phyloP scores from a whole-genome alignment of 2,888 invertebrate species.

The Caenorhabditis sp. region DNA sequence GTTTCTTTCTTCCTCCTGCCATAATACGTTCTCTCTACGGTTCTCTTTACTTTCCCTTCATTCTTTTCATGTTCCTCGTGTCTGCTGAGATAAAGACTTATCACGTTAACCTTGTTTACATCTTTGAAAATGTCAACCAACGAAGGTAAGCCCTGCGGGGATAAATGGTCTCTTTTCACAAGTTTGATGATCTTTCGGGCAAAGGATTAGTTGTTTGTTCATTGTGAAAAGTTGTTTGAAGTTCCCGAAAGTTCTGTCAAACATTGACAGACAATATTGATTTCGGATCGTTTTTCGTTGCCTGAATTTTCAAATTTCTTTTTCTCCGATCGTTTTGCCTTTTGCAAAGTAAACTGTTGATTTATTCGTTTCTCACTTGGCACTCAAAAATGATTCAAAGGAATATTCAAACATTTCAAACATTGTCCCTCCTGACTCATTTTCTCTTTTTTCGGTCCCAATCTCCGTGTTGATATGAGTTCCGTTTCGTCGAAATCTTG shows the following conservation, averaged over 20 bases:
- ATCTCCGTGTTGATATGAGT: constrained; percentile 19
- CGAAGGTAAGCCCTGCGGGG: not conserved
- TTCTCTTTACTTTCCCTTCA: not conserved
- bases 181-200: not conserved
- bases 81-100: too few species aligned
- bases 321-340: not conserved
- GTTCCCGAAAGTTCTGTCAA: constrained; percentile 17
- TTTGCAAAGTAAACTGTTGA: not conserved
- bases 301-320: not conserved
- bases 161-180: too few species aligned
- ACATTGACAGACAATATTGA: not conserved
- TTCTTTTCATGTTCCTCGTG: not conserved
- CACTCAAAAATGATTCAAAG: not conserved
- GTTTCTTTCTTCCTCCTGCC: constrained; percentile 2
- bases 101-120: too few species aligned
- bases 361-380: not conserved
- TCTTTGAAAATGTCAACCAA: not conserved
- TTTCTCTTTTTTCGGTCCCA: constrained; percentile 2
- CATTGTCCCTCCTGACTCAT: constrained; percentile 1
- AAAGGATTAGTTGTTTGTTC: constrained; percentile 32
- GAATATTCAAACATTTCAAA: not conserved
- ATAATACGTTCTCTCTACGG: constrained; percentile 34
- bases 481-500: constrained; percentile 27
- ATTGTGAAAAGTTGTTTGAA: constrained; percentile 14
- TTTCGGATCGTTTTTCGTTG: not conserved